Evolutionary conservation across 2,888 invertebrate genomes (phyloP).

Genomic region (Epistrophe eligans): DNA sequence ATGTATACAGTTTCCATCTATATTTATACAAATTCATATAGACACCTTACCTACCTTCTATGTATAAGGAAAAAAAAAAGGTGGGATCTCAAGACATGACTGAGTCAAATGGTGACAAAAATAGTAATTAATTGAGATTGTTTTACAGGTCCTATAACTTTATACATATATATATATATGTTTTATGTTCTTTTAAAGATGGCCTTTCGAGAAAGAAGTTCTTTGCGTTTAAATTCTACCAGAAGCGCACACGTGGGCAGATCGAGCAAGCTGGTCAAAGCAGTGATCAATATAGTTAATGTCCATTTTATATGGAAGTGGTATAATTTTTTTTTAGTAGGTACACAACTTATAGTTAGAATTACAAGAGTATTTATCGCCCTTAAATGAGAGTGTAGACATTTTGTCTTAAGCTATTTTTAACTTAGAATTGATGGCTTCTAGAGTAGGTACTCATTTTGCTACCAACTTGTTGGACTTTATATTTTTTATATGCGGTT

Average conservation of each 20-base stretch:
- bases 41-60: too few species aligned
- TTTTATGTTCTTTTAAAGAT: slow-evolving; percentile 30
- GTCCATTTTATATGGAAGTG: slow-evolving; percentile 44
- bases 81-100: slow-evolving; percentile 32
- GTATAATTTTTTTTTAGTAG: slow-evolving; percentile 9
- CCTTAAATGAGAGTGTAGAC: slow-evolving; percentile 25
- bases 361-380: slow-evolving; percentile 46
- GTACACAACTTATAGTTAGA: slow-evolving; percentile 58
- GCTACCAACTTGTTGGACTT: slow-evolving; percentile 2
- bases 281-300: slow-evolving; percentile 64
- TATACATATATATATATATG: background rate
- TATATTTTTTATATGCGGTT: background rate
- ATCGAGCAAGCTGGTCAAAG: background rate
- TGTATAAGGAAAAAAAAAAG: background rate
- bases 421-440: background rate
- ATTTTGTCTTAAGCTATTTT: background rate
- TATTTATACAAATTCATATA: too few species aligned
- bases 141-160: slow-evolving; percentile 16
- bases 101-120: slow-evolving; percentile 68
- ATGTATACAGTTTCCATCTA: slow-evolving; percentile 4
- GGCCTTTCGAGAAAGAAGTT: slow-evolving; percentile 5
- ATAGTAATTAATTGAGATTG: slow-evolving; percentile 69
- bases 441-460: background rate
- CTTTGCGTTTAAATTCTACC: slow-evolving; percentile 21
- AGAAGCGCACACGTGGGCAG: slow-evolving; percentile 48